Conservation (phyloP, 2,888 invertebrate genomes). For the Pelosia muscerda region DNA sequence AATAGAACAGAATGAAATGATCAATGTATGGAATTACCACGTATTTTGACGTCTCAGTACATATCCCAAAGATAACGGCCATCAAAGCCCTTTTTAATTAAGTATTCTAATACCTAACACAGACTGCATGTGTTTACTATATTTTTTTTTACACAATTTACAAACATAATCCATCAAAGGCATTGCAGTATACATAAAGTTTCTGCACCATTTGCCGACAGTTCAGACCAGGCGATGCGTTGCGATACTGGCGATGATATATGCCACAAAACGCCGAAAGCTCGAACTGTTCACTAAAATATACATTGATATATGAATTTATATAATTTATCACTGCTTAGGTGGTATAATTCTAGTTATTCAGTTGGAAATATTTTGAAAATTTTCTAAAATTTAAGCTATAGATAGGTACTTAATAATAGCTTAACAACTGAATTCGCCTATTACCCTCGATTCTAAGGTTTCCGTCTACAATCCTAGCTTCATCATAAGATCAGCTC, state of each 20-base stretch:
- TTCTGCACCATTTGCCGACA: conserved; percentile 60
- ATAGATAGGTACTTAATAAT: no score
- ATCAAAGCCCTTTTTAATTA: neutral
- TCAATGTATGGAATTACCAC: no score
- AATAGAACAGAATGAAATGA: no score
- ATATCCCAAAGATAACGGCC: no score
- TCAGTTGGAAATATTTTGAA: neutral
- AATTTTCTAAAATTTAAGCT: neutral
- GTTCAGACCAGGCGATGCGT: conserved; percentile 55
- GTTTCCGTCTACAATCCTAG: neutral
- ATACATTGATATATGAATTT: neutral
- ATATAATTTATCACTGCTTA: conserved; percentile 1
- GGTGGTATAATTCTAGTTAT: neutral
- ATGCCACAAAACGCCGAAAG: conserved; percentile 56
- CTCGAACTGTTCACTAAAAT: conserved; percentile 15
- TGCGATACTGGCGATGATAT: conserved; percentile 53
- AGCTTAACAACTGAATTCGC: no score
- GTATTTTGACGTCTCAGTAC: no score
- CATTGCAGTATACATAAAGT: conserved; percentile 44
- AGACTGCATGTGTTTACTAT: neutral
- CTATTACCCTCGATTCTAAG: neutral
- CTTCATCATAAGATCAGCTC: neutral
- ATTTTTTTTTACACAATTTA: neutral
- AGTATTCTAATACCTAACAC: neutral
- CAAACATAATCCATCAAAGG: conserved; percentile 41